These are phyloP conservation scores for Lasioglossum baleicum DNA, from an alignment of 1,140 invertebrate genomes.

Conservation along the genomic window DNA sequence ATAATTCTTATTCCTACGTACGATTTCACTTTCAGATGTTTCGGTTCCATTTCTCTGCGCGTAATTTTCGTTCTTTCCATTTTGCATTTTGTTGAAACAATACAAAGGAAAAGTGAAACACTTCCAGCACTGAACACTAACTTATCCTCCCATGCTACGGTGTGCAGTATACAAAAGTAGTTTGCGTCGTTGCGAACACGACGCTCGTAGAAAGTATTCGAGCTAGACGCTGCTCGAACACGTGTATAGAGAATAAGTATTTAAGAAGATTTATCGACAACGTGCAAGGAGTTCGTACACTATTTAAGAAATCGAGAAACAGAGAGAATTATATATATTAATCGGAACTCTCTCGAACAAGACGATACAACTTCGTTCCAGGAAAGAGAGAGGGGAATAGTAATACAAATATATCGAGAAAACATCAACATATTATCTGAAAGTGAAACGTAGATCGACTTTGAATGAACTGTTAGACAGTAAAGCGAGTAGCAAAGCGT, in stretches of 20 bases:
- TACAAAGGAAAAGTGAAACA: background rate
- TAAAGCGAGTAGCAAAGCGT: background rate
- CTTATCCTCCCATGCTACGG: background rate
- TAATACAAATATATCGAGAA: background rate
- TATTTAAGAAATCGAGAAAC: background rate
- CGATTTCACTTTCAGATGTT: slow-evolving; percentile 48
- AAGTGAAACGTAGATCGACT: slow-evolving; percentile 42
- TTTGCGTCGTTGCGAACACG: background rate
- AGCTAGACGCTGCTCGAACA: slow-evolving; percentile 10
- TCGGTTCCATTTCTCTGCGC: background rate
- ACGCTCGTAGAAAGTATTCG: slow-evolving; percentile 19
- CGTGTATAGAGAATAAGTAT: slow-evolving; percentile 17
- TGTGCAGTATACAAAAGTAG: slow-evolving; percentile 6
- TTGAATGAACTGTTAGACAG: slow-evolving; percentile 1
- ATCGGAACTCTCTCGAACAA: background rate
- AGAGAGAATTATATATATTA: slow-evolving; percentile 16
- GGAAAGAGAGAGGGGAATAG: background rate
- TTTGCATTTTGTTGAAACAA: background rate
- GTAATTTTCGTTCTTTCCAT: background rate
- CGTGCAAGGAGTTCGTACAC: background rate
- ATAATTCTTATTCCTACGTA: background rate
- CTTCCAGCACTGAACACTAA: background rate
- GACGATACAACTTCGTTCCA: slow-evolving; percentile 3
- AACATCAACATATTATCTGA: slow-evolving; percentile 39
- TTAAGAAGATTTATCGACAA: slow-evolving; percentile 17